Evolutionary conservation across 2,797 vertebrate species (phyloP), one percentile per base, ranked within the genome.

Genomic region (Lacerta agilis): DNA sequence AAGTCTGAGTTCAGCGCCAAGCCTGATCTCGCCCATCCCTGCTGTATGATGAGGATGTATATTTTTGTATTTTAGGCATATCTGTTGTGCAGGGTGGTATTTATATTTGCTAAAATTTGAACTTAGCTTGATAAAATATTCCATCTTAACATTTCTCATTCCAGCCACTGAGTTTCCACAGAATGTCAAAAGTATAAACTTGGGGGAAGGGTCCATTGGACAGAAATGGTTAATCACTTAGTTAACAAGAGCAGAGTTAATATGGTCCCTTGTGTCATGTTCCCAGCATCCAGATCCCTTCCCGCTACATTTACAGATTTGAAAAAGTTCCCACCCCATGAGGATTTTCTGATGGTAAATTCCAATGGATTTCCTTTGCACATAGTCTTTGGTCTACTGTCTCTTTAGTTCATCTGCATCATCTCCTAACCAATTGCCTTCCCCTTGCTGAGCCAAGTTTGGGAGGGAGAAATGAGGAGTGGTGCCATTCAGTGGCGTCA

Each of bases 111-210:
- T 61, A 55, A n/a, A 79, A 45, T 41, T 58, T 29, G 38, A 18
- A 75, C 8, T 41, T 75, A 36, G 36, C 33, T 33, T 20, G 61
- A 23, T n/a, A 88, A 90, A 89, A 83, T 33, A 79, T 0, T 10
- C 61, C 25, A 0, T 0, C 5, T 2, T 23, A 73, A 8, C 33
- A 73, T 73, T 83, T 73, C 23, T n/a, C 41, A 29, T 10, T 45
- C 18, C 3, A 71, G 15, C 8, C 13, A 17, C 2, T 87, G 36
- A 87, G 25, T 13, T 66, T n/a, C 49, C 17, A 77, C 2, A 89
- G 87, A 33, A 66, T 23, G 45, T 67, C 64, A 38, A 43, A 71
- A 17, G 10, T 71, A 27, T 76, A 82, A 71, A 66, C 9, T 20
- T 43, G 18, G 5, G 20, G 69, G 36, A 23, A 17, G 3, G 10